These are phyloP conservation scores for Andrena hattorfiana DNA, from an alignment of 2,888 invertebrate genomes.

Conservation along the genomic window DNA sequence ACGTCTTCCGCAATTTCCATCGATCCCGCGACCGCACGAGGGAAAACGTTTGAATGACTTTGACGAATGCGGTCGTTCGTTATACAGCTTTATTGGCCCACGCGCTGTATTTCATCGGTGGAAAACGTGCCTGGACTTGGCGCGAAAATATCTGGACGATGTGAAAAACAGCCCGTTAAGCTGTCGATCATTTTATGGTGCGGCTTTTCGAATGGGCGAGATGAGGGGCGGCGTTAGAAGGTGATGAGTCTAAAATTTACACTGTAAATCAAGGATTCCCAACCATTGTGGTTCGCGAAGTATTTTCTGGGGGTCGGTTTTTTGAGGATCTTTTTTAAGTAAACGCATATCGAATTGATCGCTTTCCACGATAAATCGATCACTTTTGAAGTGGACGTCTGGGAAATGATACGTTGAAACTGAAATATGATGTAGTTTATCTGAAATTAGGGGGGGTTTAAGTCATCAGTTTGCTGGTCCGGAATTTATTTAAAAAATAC, in stretches of 20 bases:
- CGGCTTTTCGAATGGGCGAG: background rate
- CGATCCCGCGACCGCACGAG: background rate
- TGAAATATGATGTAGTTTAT: too few relatives aligned
- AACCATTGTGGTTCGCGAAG: too few relatives aligned
- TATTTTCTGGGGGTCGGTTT: too few relatives aligned
- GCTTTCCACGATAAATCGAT: too few relatives aligned
- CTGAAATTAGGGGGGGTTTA: too few relatives aligned
- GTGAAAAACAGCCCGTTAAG: background rate
- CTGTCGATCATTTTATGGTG: background rate
- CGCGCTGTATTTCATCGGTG: background rate
- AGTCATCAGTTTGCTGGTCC: too few relatives aligned
- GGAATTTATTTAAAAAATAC: too few relatives aligned
- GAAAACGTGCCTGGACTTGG: background rate
- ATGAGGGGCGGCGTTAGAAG: background rate
- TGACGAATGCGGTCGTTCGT: constrained; percentile 14
- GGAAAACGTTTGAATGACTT: constrained; percentile 1
- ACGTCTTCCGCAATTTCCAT: background rate
- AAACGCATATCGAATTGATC: too few relatives aligned
- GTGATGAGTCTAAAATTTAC: background rate
- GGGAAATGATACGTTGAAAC: too few relatives aligned
- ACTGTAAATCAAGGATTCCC: background rate
- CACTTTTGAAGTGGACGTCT: too few relatives aligned
- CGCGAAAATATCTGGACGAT: background rate
- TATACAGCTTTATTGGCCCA: background rate
- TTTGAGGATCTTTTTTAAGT: too few relatives aligned